Percentiles rank a stretch among this genome's conserved stretches.
These are phyloP conservation scores for Cuculus canorus DNA, from an alignment of 2,797 vertebrate species.

Conservation along the genomic window DNA sequence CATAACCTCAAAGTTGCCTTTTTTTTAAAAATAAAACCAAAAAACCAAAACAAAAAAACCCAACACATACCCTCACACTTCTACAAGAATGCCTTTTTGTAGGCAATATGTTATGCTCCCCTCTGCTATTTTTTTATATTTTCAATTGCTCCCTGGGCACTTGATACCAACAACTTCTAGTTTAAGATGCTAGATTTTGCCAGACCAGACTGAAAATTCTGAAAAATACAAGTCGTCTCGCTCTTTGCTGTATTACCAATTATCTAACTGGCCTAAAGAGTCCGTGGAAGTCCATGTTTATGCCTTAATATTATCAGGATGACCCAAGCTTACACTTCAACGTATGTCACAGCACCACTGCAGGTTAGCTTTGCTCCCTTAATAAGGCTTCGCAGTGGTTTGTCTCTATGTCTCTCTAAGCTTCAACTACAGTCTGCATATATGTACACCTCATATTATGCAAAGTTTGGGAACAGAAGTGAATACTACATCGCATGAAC, in stretches of 20 bases:
- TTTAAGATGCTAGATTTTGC: neutral
- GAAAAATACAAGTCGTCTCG: neutral
- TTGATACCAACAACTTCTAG: neutral
- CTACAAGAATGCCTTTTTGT: neutral
- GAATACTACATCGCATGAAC: neutral
- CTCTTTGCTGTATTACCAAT: neutral
- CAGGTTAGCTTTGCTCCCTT: neutral
- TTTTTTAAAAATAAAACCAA: neutral
- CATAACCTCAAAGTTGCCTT: neutral
- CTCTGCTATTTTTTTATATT: neutral
- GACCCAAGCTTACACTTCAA: neutral
- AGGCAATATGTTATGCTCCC: neutral
- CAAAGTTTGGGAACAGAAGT: neutral
- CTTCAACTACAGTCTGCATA: neutral
- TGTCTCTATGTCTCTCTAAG: neutral
- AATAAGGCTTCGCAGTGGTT: neutral
- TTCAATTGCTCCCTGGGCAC: neutral
- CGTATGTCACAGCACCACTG: neutral
- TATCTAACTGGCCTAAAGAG: neutral
- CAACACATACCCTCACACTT: neutral
- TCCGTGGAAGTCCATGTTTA: neutral
- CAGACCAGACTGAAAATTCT: neutral
- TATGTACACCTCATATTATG: fast-evolving
- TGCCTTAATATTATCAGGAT: neutral
- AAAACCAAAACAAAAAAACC: neutral